Percentiles rank a stretch among this genome's conserved stretches.
Evolutionary conservation across 2,888 invertebrate species (phyloP).

Genomic region (Rhingia rostrata): DNA sequence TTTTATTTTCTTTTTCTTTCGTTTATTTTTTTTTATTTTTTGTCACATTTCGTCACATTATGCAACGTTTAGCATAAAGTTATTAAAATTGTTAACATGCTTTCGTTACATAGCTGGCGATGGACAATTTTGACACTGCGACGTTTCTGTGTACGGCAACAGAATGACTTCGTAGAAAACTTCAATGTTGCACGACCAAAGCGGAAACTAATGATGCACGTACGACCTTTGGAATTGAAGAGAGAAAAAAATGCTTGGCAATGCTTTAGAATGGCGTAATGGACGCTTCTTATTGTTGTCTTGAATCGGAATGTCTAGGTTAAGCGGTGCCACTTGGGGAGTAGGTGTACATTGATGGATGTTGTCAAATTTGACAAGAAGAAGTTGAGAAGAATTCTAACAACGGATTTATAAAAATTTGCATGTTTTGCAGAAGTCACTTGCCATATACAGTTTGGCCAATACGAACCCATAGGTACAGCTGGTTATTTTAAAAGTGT

Average conservation of each 20-base stretch:
- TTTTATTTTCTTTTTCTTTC: background rate
- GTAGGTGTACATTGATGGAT: background rate
- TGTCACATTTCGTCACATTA: constrained; percentile 38
- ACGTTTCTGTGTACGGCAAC: constrained; percentile 50
- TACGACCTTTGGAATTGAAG: constrained; percentile 60
- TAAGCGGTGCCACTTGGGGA: constrained; percentile 2
- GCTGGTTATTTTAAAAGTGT: too few relatives aligned
- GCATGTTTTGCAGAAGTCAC: too few relatives aligned
- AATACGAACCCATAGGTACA: too few relatives aligned
- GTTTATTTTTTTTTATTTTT: background rate
- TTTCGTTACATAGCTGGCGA: constrained; percentile 51
- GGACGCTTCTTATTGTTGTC: constrained; percentile 16
- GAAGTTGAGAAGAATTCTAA: too few relatives aligned
- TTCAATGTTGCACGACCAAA: constrained; percentile 49
- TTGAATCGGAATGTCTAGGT: constrained; percentile 48
- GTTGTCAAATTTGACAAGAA: too few relatives aligned
- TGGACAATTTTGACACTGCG: constrained; percentile 61
- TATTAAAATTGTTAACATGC: constrained; percentile 72
- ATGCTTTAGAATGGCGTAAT: constrained; percentile 53
- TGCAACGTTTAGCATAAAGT: constrained; percentile 65
- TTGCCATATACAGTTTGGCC: too few relatives aligned
- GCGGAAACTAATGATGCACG: constrained; percentile 56
- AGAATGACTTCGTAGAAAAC: constrained; percentile 31
- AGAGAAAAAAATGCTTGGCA: constrained; percentile 40
- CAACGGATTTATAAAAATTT: too few relatives aligned